Evolutionary conservation across 1,140 invertebrate species (phyloP).

Genomic region (Probaryconus sp.): DNA sequence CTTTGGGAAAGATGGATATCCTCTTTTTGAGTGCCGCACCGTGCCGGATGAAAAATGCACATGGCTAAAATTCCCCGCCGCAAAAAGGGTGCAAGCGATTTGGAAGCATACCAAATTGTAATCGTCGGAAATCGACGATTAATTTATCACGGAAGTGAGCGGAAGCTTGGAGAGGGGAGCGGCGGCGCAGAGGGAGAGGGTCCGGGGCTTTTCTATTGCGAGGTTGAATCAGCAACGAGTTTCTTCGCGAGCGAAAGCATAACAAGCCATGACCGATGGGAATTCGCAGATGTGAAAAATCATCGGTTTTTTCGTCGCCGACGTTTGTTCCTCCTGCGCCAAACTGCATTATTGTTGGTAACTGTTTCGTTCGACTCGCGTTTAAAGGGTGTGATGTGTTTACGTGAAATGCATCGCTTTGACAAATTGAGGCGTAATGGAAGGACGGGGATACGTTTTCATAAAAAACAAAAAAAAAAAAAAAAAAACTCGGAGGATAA

Average conservation of each 20-base stretch:
- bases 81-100: constrained; percentile 75
- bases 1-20: constrained; percentile 75
- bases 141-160: constrained; percentile 74
- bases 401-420: too few species aligned
- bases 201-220: constrained; percentile 50
- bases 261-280: constrained; percentile 55
- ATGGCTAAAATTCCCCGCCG: constrained; percentile 75
- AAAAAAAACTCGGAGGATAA: too few species aligned
- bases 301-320: constrained; percentile 22
- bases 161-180: constrained; percentile 16
- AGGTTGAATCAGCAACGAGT: constrained; percentile 36
- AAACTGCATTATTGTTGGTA: constrained; percentile 48
- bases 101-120: constrained; percentile 77
- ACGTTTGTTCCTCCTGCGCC: constrained; percentile 24
- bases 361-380: constrained; percentile 13
- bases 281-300: constrained; percentile 51
- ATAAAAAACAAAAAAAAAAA: too few species aligned
- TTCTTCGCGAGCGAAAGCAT: constrained; percentile 51
- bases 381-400: too few species aligned
- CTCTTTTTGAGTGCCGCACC: constrained; percentile 75
- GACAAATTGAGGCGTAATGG: too few species aligned
- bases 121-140: constrained; percentile 77
- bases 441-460: too few species aligned
- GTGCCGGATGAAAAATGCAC: constrained; percentile 76
- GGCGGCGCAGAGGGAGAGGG: too few species aligned